Percentiles rank a stretch among this genome's conserved stretches.
Conservation (phyloP, 2,113 vertebrate genomes). For the Pterocles gutturalis region DNA sequence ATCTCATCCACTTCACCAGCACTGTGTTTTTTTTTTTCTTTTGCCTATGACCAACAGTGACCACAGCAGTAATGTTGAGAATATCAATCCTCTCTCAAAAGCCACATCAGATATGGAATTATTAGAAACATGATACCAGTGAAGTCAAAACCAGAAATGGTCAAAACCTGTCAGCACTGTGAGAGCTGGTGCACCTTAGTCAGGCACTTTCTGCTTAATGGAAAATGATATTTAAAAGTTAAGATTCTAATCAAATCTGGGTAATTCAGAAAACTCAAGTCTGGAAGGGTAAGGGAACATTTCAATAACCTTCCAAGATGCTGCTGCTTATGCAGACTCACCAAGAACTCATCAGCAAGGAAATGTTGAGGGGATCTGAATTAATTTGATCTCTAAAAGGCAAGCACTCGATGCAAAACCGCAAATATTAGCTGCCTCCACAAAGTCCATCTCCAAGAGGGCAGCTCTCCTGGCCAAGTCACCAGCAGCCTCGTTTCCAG, state of each 20-base stretch:
- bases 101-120: background rate
- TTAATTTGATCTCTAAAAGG: background rate
- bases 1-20: background rate
- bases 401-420: background rate
- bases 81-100: background rate
- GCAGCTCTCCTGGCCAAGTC: background rate
- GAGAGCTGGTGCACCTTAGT: background rate
- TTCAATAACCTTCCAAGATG: background rate
- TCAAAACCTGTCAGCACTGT: background rate
- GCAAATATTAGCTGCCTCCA: background rate
- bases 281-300: background rate
- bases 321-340: background rate
- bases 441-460: background rate
- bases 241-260: background rate
- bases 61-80: background rate
- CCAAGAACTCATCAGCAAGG: background rate
- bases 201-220: background rate
- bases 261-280: background rate
- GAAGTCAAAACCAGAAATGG: background rate
- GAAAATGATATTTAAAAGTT: background rate
- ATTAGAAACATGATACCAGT: background rate
- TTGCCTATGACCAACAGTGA: background rate
- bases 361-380: background rate
- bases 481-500: background rate
- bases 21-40: background rate